Conservation (phyloP, 2,113 vertebrate species). For the Pollachius pollachius region DNA sequence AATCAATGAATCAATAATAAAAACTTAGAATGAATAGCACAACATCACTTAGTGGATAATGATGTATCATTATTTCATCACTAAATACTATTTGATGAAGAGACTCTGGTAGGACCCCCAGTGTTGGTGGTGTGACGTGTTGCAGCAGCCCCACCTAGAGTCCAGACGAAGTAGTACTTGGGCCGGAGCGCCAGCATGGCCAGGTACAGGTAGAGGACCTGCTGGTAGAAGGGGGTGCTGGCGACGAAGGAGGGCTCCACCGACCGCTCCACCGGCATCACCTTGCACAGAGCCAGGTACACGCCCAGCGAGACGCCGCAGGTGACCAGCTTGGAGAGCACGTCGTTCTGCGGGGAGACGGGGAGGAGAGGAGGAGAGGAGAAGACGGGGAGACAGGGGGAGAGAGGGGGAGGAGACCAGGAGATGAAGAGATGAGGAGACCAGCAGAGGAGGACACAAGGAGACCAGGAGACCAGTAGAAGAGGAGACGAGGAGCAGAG, state of each 20-base stretch:
- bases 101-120: too few relatives aligned
- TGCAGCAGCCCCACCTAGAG: slow-evolving; percentile 83
- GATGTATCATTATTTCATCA: too few relatives aligned
- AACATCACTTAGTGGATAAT: too few relatives aligned
- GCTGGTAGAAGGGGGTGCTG: slow-evolving; percentile 81
- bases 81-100: too few relatives aligned
- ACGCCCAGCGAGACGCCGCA: slow-evolving; percentile 86
- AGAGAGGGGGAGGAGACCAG: background rate
- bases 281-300: slow-evolving; percentile 84
- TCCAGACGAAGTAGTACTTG: slow-evolving; percentile 99
- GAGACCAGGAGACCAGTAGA: too few relatives aligned
- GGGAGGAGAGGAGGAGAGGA: background rate
- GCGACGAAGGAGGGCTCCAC: slow-evolving; percentile 81
- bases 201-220: slow-evolving; percentile 87
- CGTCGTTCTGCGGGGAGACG: slow-evolving; percentile 74
- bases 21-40: too few relatives aligned
- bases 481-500: background rate
- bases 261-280: slow-evolving; percentile 85
- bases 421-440: background rate
- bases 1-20: too few relatives aligned
- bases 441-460: too few relatives aligned
- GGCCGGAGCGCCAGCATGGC: slow-evolving; percentile 92
- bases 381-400: background rate
- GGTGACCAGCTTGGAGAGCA: slow-evolving; percentile 86
- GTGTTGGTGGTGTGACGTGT: background rate